These are phyloP conservation scores for Ennomos erosarius DNA, from an alignment of 2,888 invertebrate species.

Conservation along the genomic window DNA sequence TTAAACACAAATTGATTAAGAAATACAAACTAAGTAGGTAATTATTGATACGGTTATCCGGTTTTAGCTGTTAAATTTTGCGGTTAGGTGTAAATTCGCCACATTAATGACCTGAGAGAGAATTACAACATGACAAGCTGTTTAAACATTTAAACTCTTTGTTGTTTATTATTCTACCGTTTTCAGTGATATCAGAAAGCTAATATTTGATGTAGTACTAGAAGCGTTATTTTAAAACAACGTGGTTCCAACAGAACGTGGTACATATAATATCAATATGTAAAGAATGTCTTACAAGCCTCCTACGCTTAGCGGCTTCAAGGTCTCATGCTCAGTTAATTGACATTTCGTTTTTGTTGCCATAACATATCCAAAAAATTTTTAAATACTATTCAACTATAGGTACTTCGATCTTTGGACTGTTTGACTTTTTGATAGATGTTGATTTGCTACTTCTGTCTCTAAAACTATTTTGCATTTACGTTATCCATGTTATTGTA, in stretches of 20 bases:
- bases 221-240: conserved; percentile 19
- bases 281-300: conserved; percentile 36
- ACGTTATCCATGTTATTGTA: too few relatives aligned
- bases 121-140: not conserved
- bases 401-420: too few relatives aligned
- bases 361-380: conserved; percentile 37
- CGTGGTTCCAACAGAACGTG: conserved; percentile 43
- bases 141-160: conserved; percentile 1
- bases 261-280: conserved; percentile 23
- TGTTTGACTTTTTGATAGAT: too few relatives aligned
- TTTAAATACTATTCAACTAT: too few relatives aligned
- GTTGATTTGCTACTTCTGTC: too few relatives aligned
- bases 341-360: conserved; percentile 52
- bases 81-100: conserved; percentile 20
- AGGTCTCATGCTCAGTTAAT: conserved; percentile 64
- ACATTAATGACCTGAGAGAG: conserved; percentile 1
- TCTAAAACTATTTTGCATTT: too few relatives aligned
- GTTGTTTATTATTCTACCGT: conserved; percentile 16
- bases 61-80: conserved; percentile 27
- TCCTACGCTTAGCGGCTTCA: conserved; percentile 60
- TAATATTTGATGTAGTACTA: conserved; percentile 22
- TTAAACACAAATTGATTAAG: conserved; percentile 76
- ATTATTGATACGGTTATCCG: conserved; percentile 39
- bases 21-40: conserved; percentile 74
- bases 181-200: conserved; percentile 17